These are phyloP conservation scores for Vireo griseus DNA, from an alignment of 2,797 vertebrate species.

Conservation along the genomic window DNA sequence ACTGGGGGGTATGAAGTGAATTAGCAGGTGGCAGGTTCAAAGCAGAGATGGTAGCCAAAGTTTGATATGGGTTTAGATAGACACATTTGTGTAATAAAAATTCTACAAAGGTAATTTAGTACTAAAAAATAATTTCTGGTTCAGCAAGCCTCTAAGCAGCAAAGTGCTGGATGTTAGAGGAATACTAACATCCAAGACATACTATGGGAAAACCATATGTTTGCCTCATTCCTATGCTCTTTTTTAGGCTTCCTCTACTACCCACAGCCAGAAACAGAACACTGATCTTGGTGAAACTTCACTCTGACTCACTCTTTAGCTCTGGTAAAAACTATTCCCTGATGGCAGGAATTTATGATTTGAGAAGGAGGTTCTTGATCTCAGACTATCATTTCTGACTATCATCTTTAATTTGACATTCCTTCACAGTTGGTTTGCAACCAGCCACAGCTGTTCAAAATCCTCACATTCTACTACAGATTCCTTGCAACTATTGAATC, in stretches of 20 bases:
- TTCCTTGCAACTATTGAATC: background rate
- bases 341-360: background rate
- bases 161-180: background rate
- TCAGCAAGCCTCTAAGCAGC: background rate
- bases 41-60: background rate
- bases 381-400: background rate
- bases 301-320: background rate
- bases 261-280: background rate
- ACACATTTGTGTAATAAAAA: background rate
- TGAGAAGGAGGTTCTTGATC: background rate
- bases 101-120: background rate
- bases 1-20: background rate
- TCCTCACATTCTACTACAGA: slow-evolving; percentile 1
- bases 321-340: background rate
- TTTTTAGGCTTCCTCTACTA: background rate
- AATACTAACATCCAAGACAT: background rate
- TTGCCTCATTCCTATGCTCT: background rate
- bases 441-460: background rate
- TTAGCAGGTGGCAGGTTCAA: background rate
- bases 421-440: background rate
- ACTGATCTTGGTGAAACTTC: background rate
- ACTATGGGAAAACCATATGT: background rate
- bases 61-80: background rate
- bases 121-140: background rate
- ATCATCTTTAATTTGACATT: background rate